A percentile compares a stretch with the other conserved stretches of the same genome.
Conservation (phyloP, 2,113 vertebrate species). For the Plecturocebus donacophilus region DNA sequence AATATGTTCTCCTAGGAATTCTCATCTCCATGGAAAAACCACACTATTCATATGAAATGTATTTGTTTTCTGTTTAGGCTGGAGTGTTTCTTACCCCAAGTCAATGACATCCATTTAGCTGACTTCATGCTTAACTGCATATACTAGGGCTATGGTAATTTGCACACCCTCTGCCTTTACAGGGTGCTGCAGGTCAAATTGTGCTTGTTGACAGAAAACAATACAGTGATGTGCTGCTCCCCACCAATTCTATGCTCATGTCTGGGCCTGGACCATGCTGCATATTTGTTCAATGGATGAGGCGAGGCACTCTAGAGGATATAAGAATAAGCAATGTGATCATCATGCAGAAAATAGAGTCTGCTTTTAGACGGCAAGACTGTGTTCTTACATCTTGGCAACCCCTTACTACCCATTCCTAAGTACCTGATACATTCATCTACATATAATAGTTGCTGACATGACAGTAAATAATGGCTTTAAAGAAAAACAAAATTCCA, state of each 20-base stretch:
- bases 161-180: not conserved
- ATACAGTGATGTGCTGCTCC: not conserved
- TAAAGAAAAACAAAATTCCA: not conserved
- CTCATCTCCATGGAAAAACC: slow-evolving; percentile 68
- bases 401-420: not conserved
- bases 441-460: not conserved
- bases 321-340: not conserved
- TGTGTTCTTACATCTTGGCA: not conserved
- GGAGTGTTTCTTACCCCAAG: not conserved
- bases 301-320: not conserved
- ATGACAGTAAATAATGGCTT: not conserved
- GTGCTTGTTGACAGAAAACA: slow-evolving; percentile 19
- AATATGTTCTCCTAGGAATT: slow-evolving; percentile 68
- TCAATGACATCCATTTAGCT: slow-evolving; percentile 42
- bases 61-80: slow-evolving; percentile 55
- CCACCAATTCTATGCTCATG: not conserved
- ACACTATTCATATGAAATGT: slow-evolving; percentile 53
- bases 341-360: not conserved
- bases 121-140: slow-evolving; percentile 36
- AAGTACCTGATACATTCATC: not conserved
- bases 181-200: slow-evolving; percentile 6
- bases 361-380: not conserved
- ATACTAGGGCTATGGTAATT: slow-evolving; percentile 28
- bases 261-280: not conserved
- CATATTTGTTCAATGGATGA: not conserved